Evolutionary conservation across 2,797 vertebrate genomes (phyloP).

Genomic region (Hipposideros larvatus): DNA sequence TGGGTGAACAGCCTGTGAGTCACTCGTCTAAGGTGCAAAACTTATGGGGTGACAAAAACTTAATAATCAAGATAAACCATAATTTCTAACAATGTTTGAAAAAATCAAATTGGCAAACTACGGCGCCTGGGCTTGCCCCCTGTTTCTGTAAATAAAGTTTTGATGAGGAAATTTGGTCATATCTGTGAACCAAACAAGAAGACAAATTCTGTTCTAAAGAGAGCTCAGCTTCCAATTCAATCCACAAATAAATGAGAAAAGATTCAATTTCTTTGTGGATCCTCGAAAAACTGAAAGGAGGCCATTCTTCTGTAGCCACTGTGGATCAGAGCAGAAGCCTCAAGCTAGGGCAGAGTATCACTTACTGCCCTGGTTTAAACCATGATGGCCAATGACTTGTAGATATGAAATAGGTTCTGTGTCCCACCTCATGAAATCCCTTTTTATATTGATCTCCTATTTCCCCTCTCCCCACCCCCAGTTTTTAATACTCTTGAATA

Average conservation of each 20-base stretch:
- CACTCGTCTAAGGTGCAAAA: neutral
- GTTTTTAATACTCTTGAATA: neutral
- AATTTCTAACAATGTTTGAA: neutral
- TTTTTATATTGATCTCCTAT: neutral
- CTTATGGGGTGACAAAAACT: neutral
- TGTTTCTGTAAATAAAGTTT: neutral
- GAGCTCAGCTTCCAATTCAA: neutral
- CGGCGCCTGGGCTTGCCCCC: neutral
- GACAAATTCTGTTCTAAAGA: neutral
- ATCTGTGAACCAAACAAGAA: neutral
- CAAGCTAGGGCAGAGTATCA: neutral
- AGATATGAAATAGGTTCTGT: neutral
- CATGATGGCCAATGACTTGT: neutral
- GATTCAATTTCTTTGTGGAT: neutral
- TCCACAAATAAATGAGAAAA: neutral
- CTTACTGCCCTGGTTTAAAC: neutral
- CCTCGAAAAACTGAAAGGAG: slow-evolving; percentile 19
- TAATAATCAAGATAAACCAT: neutral
- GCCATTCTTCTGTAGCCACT: neutral
- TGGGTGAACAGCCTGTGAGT: neutral
- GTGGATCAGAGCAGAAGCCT: neutral
- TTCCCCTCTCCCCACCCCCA: neutral
- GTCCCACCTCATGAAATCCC: neutral
- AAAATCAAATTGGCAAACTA: neutral
- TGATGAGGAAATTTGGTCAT: neutral